These are phyloP conservation scores for Mythimna lalbum DNA, from an alignment of 2,888 invertebrate genomes.

Conservation along the genomic window DNA sequence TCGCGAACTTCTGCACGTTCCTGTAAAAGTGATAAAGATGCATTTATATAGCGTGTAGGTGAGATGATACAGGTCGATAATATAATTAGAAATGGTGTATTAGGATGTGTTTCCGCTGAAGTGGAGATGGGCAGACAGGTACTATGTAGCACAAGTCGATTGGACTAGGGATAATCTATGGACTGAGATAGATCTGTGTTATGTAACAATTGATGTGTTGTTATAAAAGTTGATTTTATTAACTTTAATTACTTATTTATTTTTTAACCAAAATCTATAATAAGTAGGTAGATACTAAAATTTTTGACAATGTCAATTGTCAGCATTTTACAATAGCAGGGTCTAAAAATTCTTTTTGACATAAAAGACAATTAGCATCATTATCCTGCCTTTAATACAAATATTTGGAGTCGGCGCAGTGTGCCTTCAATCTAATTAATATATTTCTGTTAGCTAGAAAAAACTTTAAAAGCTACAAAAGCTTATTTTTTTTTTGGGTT, in stretches of 20 bases:
- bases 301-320: background rate
- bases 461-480: too few relatives aligned
- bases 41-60: background rate
- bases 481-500: background rate
- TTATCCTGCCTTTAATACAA: too few relatives aligned
- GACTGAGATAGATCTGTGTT: background rate
- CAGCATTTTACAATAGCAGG: too few relatives aligned
- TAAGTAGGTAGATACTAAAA: background rate
- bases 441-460: background rate
- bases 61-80: background rate
- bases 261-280: background rate
- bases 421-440: background rate
- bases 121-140: background rate
- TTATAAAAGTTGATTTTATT: too few relatives aligned
- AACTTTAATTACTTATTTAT: too few relatives aligned
- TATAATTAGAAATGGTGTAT: background rate
- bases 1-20: conserved; percentile 83
- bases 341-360: too few relatives aligned
- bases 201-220: background rate
- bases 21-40: conserved; percentile 65
- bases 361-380: too few relatives aligned
- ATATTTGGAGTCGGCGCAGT: background rate
- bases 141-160: background rate
- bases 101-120: background rate
- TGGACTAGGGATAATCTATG: too few relatives aligned